Conservation (phyloP, 2,888 invertebrate genomes). For the Limenitis camilla region DNA sequence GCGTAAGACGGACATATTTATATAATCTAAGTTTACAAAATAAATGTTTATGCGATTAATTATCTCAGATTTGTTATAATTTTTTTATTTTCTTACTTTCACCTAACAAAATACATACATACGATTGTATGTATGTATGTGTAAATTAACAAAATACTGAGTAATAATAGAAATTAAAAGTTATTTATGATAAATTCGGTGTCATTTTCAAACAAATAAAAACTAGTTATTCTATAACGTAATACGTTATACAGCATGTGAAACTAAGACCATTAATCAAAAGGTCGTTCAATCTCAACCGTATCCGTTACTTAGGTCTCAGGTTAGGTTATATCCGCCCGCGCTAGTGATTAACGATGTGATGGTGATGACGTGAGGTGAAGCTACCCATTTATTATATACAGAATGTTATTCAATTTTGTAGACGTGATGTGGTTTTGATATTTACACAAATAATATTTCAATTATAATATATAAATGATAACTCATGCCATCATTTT, state of each 20-base stretch:
- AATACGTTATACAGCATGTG: background rate
- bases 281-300: constrained; percentile 23
- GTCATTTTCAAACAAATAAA: no score
- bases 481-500: background rate
- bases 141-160: no score
- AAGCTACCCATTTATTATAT: constrained; percentile 38
- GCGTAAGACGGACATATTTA: no score
- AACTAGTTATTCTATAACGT: no score
- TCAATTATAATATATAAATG: background rate
- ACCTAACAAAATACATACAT: no score
- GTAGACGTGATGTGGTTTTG: constrained; percentile 17
- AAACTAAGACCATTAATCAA: constrained; percentile 23
- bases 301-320: constrained; percentile 29
- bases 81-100: no score
- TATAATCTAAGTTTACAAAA: no score
- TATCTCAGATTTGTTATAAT: no score
- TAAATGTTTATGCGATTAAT: no score
- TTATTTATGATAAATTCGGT: no score
- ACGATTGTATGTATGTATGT: no score
- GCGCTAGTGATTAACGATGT: constrained; percentile 64
- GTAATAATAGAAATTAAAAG: no score
- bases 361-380: constrained; percentile 58
- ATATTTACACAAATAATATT: constrained; percentile 10
- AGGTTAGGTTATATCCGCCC: constrained; percentile 48
- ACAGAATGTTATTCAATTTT: constrained; percentile 38